Conservation (phyloP, 2,797 vertebrate species). For the Poeciliopsis turneri region DNA sequence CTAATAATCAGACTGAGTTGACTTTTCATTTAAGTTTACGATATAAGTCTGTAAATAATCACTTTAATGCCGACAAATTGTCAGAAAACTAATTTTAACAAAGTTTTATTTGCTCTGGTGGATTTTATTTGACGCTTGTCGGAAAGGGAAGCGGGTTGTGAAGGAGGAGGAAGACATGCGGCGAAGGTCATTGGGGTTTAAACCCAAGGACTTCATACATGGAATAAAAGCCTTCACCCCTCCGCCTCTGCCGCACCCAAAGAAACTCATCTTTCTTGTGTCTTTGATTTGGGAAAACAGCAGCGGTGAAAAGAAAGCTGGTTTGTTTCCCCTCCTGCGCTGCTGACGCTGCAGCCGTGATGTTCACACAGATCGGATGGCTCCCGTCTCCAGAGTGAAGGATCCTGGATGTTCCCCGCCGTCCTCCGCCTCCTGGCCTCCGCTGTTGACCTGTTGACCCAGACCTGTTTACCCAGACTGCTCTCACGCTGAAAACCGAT, state of each 20-base stretch:
- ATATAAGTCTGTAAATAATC: background rate
- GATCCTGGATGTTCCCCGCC: slow-evolving; percentile 36
- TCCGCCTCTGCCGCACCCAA: no score
- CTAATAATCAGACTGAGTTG: background rate
- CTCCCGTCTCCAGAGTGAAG: slow-evolving; percentile 33
- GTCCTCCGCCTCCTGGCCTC: slow-evolving; percentile 20
- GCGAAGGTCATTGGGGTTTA: no score
- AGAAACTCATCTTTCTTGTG: no score
- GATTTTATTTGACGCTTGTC: no score
- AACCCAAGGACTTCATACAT: no score
- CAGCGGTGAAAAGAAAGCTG: slow-evolving; percentile 23
- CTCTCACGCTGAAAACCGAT: slow-evolving; percentile 37
- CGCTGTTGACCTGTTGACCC: slow-evolving; percentile 12
- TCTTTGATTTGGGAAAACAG: no score
- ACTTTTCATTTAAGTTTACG: background rate
- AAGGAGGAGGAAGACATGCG: no score
- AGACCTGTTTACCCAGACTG: slow-evolving; percentile 25
- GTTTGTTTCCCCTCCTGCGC: background rate
- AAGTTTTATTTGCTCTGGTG: no score
- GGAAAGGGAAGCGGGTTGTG: no score
- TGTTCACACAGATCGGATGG: slow-evolving; percentile 51
- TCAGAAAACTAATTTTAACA: background rate
- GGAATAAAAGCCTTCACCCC: no score
- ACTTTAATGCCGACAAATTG: background rate
- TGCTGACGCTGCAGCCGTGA: slow-evolving; percentile 33